These are phyloP conservation scores for Urocyon cinereoargenteus DNA, from an alignment of 2,797 vertebrate genomes.

Conservation along the genomic window DNA sequence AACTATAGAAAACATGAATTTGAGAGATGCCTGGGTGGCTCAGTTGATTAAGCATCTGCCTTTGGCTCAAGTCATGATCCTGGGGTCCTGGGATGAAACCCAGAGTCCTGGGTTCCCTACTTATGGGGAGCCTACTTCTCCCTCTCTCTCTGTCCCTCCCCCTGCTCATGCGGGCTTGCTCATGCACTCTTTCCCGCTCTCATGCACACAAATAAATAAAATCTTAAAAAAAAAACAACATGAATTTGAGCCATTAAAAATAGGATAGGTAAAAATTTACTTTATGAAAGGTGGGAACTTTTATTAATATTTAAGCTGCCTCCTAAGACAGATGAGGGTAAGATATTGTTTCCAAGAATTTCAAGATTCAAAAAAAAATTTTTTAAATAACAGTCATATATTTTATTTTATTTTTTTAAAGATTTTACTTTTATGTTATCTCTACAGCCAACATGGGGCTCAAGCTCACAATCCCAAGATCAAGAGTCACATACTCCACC, in stretches of 20 bases:
- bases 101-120: background rate
- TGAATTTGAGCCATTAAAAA: constrained; percentile 37
- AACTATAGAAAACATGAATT: constrained; percentile 33
- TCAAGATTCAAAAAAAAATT: background rate
- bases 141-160: background rate
- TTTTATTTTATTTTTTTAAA: background rate
- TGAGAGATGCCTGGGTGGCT: background rate
- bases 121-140: background rate
- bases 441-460: background rate
- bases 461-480: background rate
- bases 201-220: background rate
- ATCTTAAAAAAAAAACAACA: background rate
- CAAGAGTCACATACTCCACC: background rate
- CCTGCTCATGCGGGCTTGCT: background rate
- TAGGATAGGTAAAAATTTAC: background rate
- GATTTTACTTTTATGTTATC: background rate
- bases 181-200: background rate
- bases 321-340: background rate
- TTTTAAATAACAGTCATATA: background rate
- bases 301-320: constrained; percentile 51
- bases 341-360: background rate
- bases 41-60: background rate
- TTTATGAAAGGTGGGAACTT: constrained; percentile 9
- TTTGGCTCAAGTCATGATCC: background rate
- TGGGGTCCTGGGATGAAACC: background rate